These are phyloP conservation scores for Agriopis leucophaearia DNA, from an alignment of 2,888 invertebrate genomes.

Conservation along the genomic window DNA sequence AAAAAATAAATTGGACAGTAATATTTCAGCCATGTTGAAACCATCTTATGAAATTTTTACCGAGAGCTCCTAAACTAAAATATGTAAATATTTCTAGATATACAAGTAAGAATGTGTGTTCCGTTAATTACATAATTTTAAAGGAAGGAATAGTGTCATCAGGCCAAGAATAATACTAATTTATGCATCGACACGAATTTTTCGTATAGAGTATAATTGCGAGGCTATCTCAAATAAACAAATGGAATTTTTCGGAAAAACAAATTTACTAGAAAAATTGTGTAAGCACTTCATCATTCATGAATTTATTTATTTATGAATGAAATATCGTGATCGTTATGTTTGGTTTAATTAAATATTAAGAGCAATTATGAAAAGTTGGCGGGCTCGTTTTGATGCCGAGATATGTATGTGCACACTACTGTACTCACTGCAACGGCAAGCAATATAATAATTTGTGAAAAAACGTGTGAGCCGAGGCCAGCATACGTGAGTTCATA, in stretches of 20 bases:
- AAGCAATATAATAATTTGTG: too few relatives aligned
- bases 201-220: conserved; percentile 36
- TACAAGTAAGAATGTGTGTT: conserved; percentile 57
- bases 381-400: too few relatives aligned
- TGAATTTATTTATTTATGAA: conserved; percentile 29
- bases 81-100: conserved; percentile 46
- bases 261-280: conserved; percentile 14
- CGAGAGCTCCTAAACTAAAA: conserved; percentile 37
- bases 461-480: too few relatives aligned
- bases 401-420: too few relatives aligned
- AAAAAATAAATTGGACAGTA: not conserved
- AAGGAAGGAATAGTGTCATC: conserved; percentile 58
- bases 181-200: conserved; percentile 59
- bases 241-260: conserved; percentile 32
- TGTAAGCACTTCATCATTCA: conserved; percentile 16
- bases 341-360: not conserved
- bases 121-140: conserved; percentile 58
- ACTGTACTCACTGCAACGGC: too few relatives aligned
- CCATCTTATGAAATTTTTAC: conserved; percentile 14
- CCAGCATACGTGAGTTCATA: too few relatives aligned
- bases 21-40: not conserved
- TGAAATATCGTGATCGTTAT: conserved; percentile 10
- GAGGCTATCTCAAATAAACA: conserved; percentile 28
- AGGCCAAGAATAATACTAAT: conserved; percentile 49
- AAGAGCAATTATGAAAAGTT: too few relatives aligned